Base-by-base conservation (phyloP, 2,888 invertebrate genomes). In the Ariolimax columbianus region DNA sequence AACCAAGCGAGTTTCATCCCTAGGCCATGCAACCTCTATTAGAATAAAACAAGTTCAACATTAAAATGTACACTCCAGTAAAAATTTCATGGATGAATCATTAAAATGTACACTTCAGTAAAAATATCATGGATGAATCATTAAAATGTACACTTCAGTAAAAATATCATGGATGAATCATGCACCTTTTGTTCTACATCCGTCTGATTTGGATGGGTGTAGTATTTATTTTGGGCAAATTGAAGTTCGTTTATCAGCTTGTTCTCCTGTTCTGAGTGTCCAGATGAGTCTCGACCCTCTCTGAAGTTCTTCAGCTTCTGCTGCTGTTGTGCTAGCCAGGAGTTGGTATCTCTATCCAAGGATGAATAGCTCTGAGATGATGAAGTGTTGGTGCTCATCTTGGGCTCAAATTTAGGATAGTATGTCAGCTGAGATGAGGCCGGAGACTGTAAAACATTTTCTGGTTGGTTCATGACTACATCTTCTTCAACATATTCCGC, bases 231-330 rank as follows among this genome's bases (percentile, higher is more conserved):
- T 88, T 94, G 93, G 51, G 92, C 92, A 66, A 92, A 92, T 88
- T 93, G 91, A 82, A 95, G 91, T 90, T 95, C 95, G 66, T 96
- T 96, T 93, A 97, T 96, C 94, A 97, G 96, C 95, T 97, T 97
- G 93, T 97, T 97, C 88, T 97, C 97, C 84, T 93, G 92, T 66
- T 90, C 89, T 9, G 90, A 88, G 85, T 84, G 87, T 14, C 87
- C 87, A n/a, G 79, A 82, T 63, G 88, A 87, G 88, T 88, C 90
- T 70, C 88, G 89, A 73, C 88, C 91, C 38, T 91, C 91, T 23
- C 87, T 86, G 87, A 89, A 90, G 63, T 88, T 84, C 38, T 87
- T 89, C 85, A 94, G 89, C 86, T 94, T 94, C 72, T 89, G 89
- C 88, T 93, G 93, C 88, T 94, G 94, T 87, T 92, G 91, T 87